Conservation (phyloP, 2,888 invertebrate species). For the Acronicta aceris region DNA sequence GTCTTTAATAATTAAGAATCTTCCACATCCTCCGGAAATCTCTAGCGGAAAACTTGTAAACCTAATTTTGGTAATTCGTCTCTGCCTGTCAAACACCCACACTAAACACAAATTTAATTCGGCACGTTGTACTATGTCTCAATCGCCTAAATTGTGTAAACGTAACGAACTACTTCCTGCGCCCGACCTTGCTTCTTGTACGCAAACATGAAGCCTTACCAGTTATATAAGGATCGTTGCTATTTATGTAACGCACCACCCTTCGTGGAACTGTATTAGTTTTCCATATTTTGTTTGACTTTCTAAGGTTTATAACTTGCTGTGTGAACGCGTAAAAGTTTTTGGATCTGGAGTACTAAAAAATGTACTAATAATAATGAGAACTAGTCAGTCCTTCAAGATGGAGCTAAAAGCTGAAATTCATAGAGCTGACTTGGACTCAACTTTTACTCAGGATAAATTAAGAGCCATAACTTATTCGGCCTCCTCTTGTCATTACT, state of each 20-base stretch:
- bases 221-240: constrained; percentile 43
- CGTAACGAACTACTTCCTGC: constrained; percentile 62
- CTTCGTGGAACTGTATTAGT: constrained; percentile 27
- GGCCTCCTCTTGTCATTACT: too few relatives aligned
- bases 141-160: constrained; percentile 45
- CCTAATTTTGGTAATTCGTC: constrained; percentile 31
- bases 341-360: background rate
- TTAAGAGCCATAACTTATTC: too few relatives aligned
- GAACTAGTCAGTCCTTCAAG: too few relatives aligned
- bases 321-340: background rate
- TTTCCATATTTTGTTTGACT: constrained; percentile 19
- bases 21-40: constrained; percentile 19
- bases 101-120: constrained; percentile 31
- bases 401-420: background rate
- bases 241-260: constrained; percentile 52
- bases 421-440: too few relatives aligned
- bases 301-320: constrained; percentile 10
- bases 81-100: constrained; percentile 39
- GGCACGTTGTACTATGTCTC: constrained; percentile 31
- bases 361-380: constrained; percentile 1
- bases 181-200: constrained; percentile 52
- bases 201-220: constrained; percentile 65
- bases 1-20: constrained; percentile 12
- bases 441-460: too few relatives aligned
- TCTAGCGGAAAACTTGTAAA: constrained; percentile 10